Conservation (phyloP, 1,140 invertebrate species). For the Aphelenchoides besseyi region DNA sequence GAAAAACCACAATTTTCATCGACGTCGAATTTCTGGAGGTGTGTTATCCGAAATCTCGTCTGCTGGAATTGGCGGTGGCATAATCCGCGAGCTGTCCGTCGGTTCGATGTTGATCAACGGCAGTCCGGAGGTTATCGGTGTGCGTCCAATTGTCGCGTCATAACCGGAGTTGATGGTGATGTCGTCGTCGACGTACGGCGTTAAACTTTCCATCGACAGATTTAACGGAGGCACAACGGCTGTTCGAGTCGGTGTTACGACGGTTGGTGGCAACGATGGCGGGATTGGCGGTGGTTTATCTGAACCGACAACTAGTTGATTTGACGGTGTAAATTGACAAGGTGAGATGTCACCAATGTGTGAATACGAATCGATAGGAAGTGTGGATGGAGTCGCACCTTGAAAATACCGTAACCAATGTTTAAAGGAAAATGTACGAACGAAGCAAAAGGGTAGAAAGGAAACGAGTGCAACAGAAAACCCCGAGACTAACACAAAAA, state of each 20-base stretch:
- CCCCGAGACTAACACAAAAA: background rate
- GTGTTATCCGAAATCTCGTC: too few relatives aligned
- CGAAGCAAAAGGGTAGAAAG: background rate
- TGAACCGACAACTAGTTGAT: background rate
- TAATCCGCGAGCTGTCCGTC: conserved; percentile 13
- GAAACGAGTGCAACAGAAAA: background rate
- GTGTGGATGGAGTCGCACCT: conserved; percentile 27
- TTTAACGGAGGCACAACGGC: conserved; percentile 24
- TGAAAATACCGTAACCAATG: background rate
- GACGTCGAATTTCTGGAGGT: conserved; percentile 17
- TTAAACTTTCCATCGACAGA: conserved; percentile 27
- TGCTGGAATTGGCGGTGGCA: background rate
- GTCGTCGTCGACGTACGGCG: conserved; percentile 22
- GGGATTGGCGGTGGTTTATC: background rate
- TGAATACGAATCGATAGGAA: conserved; percentile 25
- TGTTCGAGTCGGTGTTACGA: conserved; percentile 1
- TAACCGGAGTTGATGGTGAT: conserved; percentile 19
- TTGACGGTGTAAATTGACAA: background rate
- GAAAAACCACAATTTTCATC: conserved; percentile 15
- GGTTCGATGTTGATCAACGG: conserved; percentile 28
- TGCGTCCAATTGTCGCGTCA: background rate
- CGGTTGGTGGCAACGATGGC: background rate
- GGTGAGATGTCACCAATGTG: conserved; percentile 18
- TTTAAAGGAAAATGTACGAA: too few relatives aligned
- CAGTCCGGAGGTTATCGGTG: background rate